Evolutionary conservation across 2,113 vertebrate genomes (phyloP), one percentile per base, ranked within the genome.

Genomic region (Oxyruncus cristatus): DNA sequence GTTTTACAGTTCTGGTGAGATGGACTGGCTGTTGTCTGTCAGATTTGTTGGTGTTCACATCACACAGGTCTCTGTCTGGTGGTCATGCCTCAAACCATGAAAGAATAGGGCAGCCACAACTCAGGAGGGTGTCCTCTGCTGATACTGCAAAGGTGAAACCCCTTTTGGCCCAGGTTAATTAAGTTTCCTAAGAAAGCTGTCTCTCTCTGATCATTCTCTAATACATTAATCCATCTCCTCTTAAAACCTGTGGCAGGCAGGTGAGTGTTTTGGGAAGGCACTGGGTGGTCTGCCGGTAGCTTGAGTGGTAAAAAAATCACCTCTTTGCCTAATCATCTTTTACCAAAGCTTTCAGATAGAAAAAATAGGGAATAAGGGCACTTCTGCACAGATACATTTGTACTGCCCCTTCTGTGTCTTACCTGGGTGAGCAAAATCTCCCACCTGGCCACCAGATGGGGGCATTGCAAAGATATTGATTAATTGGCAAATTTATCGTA

Each of bases 361-460:
- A 52, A 50, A 75, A 85, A 28, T 1, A 19, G 3, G 8, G 23
- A 81, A 10, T 41, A 41, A 84, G 14, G 26, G 10, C 7, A 13
- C 4, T 42, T 61, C 12, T 28, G 5, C 12, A 22, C 7, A 24
- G 4, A 12, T 32, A 21, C 8, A 9, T 23, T 17, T 14, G 9
- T 9, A 19, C 14, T 70, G 13, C 8, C 5, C 5, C 11, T 67
- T 79, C 41, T 44, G 19, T 2, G 18, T 52, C 32, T 41, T 62
- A 83, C 91, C 72, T 91, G 71, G 19, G 15, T n/a, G n/a, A 88
- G 18, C 28, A 88, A 62, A 66, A 53, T 79, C 26, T 85, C 46
- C 46, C 79, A 96, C 96, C 95, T 97, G 91, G 50, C 95, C 94
- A 94, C 85, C 96, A 94, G 91, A 44, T 90, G 92, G 93, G 93